Percentiles rank a stretch among this genome's conserved stretches.
Evolutionary conservation across 1,140 invertebrate species (phyloP).

Genomic region (Aradophagus sp.): DNA sequence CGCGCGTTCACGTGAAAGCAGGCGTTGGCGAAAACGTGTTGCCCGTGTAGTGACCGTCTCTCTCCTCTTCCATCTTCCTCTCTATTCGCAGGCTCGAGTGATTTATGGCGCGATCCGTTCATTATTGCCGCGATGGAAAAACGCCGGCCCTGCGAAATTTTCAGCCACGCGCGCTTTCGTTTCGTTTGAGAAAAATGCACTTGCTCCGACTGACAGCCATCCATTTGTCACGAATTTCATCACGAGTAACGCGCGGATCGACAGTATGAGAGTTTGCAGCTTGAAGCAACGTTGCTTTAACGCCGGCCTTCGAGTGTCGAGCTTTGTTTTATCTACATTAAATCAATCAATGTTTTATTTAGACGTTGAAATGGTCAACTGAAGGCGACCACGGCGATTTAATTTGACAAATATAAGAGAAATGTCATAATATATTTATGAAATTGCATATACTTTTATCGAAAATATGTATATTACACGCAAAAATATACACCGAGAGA

Average conservation of each 20-base stretch:
- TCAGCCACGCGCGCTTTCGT: slow-evolving; percentile 8
- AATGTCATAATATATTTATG: too few relatives aligned
- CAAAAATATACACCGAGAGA: too few relatives aligned
- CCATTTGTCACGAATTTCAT: slow-evolving; percentile 45
- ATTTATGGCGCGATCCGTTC: slow-evolving; percentile 49
- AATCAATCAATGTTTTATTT: too few relatives aligned
- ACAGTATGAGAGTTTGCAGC: too few relatives aligned
- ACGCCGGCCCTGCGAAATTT: slow-evolving; percentile 15
- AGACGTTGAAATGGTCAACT: too few relatives aligned
- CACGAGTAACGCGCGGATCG: slow-evolving; percentile 28
- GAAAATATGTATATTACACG: too few relatives aligned
- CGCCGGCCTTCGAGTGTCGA: too few relatives aligned
- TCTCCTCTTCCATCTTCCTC: slow-evolving; percentile 22
- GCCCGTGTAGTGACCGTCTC: slow-evolving; percentile 9
- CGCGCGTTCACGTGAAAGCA: slow-evolving; percentile 49
- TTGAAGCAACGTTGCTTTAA: too few relatives aligned
- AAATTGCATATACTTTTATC: too few relatives aligned
- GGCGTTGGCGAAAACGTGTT: slow-evolving; percentile 54
- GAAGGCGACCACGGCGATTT: too few relatives aligned
- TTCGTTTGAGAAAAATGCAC: slow-evolving; percentile 16
- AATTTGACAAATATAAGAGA: too few relatives aligned
- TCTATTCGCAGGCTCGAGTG: slow-evolving; percentile 46
- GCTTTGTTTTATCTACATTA: too few relatives aligned
- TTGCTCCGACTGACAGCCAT: slow-evolving; percentile 24
- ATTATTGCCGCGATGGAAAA: slow-evolving; percentile 34